Evolutionary conservation across 2,797 vertebrate genomes (phyloP), one percentile per base, ranked within the genome.

Genomic region (Lutjanus campechanus): DNA sequence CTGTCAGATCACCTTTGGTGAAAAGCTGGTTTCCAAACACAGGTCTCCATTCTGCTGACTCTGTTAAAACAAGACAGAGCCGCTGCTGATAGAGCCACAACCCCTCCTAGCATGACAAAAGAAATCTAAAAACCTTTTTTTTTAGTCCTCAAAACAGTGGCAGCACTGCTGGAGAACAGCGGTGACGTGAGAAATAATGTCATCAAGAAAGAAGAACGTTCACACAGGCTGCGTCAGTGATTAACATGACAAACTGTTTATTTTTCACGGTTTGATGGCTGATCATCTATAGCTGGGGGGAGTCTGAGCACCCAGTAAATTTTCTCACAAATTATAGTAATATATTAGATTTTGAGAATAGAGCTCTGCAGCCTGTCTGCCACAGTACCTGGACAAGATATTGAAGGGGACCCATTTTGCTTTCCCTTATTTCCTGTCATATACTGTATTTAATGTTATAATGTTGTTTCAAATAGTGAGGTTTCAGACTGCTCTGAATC

Each of bases 201-300:
- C 70, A 87, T 83, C 59, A 71, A 66, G 63, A 36, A 81, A 22
- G 81, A 56, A 10, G 25, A 84, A 76, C 1, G 8, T 62, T 73
- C 29, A 53, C 56, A 64, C 76, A 49, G 70, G 49, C 72, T 75
- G 74, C 72, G 44, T 63, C 64, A 7, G 74, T 82, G 87, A 89
- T 88, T 89, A 77, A 82, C 76, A 79, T 81, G 64, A 88, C 77
- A 85, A 84, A 65, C 53, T 62, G 76, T 86, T 82, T 80, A 75
- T 73, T 80, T 51, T 81, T 71, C 69, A 85, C 80, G 83, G 82
- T 75, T 77, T 86, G 84, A 87, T 79, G 70, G 51, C 86, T 84
- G 74, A 80, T 74, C 70, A 69, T 68, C 62, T 74, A 11, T 22
- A 76, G 41, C 65, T 62, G 22, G 44, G 74, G 43, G 44, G 44